Conservation (phyloP, 2,888 invertebrate genomes). For the Plebejus anna region DNA sequence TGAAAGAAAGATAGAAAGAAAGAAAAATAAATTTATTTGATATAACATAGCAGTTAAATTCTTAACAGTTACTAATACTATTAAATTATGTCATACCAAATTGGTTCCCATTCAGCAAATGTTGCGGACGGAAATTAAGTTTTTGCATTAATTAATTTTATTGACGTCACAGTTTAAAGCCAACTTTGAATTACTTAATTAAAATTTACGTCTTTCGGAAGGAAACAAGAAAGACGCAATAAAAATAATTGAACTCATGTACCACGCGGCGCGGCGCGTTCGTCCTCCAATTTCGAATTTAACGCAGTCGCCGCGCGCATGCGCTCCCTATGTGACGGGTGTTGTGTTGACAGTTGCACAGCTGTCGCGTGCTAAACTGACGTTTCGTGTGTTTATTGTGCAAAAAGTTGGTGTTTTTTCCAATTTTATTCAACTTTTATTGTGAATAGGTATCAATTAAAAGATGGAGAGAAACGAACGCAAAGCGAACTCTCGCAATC, state of each 20-base stretch:
- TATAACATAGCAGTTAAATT: too few relatives aligned
- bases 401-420: slow-evolving; percentile 45
- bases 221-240: slow-evolving; percentile 4
- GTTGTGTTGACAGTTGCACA: slow-evolving; percentile 41
- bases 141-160: too few relatives aligned
- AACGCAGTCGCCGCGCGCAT: slow-evolving; percentile 69
- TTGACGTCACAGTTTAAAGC: too few relatives aligned
- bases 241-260: not conserved
- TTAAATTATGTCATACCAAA: too few relatives aligned
- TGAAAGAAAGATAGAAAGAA: too few relatives aligned
- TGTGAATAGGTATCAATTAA: slow-evolving; percentile 42
- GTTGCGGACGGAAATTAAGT: too few relatives aligned
- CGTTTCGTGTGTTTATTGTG: slow-evolving; percentile 58
- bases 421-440: slow-evolving; percentile 39
- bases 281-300: slow-evolving; percentile 11
- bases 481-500: slow-evolving; percentile 61
- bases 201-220: slow-evolving; percentile 5
- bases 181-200: not conserved
- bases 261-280: not conserved
- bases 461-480: slow-evolving; percentile 70
- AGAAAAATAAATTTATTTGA: too few relatives aligned
- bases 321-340: slow-evolving; percentile 62
- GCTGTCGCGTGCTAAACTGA: slow-evolving; percentile 42
- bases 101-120: too few relatives aligned
- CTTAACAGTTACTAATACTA: too few relatives aligned